Evolutionary conservation across 2,797 vertebrate genomes (phyloP).

Genomic region (Scolopax bukidnonensis): DNA sequence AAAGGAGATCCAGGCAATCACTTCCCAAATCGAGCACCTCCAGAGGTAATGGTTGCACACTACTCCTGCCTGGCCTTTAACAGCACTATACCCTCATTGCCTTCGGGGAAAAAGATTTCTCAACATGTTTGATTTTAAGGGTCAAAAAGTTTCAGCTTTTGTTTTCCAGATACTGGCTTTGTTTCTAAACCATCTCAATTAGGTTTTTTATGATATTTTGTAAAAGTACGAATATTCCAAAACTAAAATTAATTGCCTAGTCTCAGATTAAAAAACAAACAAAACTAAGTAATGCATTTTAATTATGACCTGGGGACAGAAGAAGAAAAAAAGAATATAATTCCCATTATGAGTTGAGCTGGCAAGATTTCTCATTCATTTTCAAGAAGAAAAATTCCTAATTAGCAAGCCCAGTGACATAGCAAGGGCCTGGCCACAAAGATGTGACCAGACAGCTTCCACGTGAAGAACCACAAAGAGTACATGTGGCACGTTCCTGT

Average conservation of each 20-base stretch:
- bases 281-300: not conserved
- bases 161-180: not conserved
- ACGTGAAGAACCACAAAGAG: not conserved
- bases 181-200: not conserved
- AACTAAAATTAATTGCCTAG: not conserved
- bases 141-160: not conserved
- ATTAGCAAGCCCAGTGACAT: not conserved
- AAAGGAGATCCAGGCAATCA: constrained; percentile 81
- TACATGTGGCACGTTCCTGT: not conserved
- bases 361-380: not conserved
- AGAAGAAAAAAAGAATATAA: not conserved
- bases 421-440: not conserved
- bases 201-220: not conserved
- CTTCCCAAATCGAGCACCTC: constrained; percentile 81
- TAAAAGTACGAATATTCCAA: not conserved
- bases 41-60: constrained; percentile 78
- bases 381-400: not conserved
- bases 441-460: not conserved
- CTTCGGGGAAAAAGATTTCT: not conserved
- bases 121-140: not conserved
- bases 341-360: not conserved
- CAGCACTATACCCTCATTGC: not conserved
- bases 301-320: not conserved
- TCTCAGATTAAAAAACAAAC: not conserved
- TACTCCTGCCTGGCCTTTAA: not conserved